phyloP scores from a whole-genome alignment of 2,888 invertebrate genomes.

The Chrysolina americana region DNA sequence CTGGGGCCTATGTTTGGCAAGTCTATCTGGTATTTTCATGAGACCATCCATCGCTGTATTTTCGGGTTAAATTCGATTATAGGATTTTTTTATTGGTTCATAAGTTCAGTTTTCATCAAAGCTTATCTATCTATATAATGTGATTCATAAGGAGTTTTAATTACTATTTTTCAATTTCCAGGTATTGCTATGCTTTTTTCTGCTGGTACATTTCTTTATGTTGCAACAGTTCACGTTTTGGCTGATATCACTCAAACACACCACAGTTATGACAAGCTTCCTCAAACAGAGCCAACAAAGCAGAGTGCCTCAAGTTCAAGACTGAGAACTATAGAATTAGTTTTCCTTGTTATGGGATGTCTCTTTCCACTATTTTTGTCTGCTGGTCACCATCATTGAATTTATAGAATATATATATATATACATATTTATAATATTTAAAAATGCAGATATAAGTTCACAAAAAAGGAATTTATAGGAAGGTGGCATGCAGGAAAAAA shows the following conservation, averaged over 20 bases:
- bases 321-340: conserved; percentile 83
- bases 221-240: conserved; percentile 97
- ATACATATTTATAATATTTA: too few relatives aligned
- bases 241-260: conserved; percentile 86
- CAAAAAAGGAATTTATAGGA: too few relatives aligned
- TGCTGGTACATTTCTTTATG: conserved; percentile 98
- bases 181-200: conserved; percentile 98
- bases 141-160: conserved; percentile 2
- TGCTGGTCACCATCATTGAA: conserved; percentile 87
- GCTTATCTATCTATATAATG: background rate
- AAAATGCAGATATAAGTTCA: background rate
- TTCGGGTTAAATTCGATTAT: too few relatives aligned
- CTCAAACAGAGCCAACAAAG: conserved; percentile 34
- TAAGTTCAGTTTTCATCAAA: too few relatives aligned
- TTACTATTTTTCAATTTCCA: conserved; percentile 59
- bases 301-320: conserved; percentile 33
- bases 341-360: conserved; percentile 89
- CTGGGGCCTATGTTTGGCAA: too few relatives aligned
- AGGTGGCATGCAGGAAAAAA: too few relatives aligned
- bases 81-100: background rate
- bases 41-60: too few relatives aligned
- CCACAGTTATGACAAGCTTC: conserved; percentile 33
- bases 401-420: conserved; percentile 6
- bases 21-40: too few relatives aligned
- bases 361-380: conserved; percentile 91